A percentile compares a stretch with the other conserved stretches of the same genome.
Evolutionary conservation across 2,888 invertebrate species (phyloP).

Genomic region (Leptogaster cylindrica): DNA sequence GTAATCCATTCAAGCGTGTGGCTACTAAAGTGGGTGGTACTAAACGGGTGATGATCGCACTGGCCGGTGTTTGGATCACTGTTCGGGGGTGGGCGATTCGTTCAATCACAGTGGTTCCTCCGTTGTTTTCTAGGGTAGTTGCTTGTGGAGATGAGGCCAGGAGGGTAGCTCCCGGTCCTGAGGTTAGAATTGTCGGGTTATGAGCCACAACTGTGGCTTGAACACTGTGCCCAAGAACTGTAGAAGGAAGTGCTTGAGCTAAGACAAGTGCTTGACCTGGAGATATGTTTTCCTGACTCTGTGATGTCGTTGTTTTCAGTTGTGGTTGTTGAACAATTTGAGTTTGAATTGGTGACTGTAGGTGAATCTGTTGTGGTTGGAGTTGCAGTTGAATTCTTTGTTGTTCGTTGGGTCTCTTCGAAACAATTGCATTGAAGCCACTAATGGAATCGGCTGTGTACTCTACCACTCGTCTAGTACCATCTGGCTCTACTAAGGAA

Average conservation of each 20-base stretch:
- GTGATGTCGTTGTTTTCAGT: slow-evolving; percentile 57
- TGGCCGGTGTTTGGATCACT: slow-evolving; percentile 54
- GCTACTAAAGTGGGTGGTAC: slow-evolving; percentile 55
- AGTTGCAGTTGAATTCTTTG: slow-evolving; percentile 46
- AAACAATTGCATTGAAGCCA: slow-evolving; percentile 49
- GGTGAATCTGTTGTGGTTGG: slow-evolving; percentile 6
- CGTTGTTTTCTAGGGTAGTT: slow-evolving; percentile 50
- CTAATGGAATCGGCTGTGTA: slow-evolving; percentile 49
- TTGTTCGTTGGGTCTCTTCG: slow-evolving; percentile 47
- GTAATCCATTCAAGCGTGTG: slow-evolving; percentile 35
- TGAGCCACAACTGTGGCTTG: slow-evolving; percentile 58
- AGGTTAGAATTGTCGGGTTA: slow-evolving; percentile 55
- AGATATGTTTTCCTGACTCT: slow-evolving; percentile 52
- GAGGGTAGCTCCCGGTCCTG: slow-evolving; percentile 50
- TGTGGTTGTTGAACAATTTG: slow-evolving; percentile 60
- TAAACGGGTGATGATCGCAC: slow-evolving; percentile 54
- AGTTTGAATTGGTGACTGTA: slow-evolving; percentile 60
- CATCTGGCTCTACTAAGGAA: slow-evolving; percentile 49
- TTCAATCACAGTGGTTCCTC: slow-evolving; percentile 47
- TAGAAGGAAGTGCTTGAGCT: slow-evolving; percentile 53
- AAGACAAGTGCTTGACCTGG: slow-evolving; percentile 54
- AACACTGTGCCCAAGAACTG: slow-evolving; percentile 56
- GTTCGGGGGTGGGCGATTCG: slow-evolving; percentile 53
- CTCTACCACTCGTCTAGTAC: slow-evolving; percentile 48
- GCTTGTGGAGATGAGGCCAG: neutral